Evolutionary conservation across 2,888 invertebrate genomes (phyloP), one percentile per base, ranked within the genome.

Genomic region (Mechanitis mazaeus): DNA sequence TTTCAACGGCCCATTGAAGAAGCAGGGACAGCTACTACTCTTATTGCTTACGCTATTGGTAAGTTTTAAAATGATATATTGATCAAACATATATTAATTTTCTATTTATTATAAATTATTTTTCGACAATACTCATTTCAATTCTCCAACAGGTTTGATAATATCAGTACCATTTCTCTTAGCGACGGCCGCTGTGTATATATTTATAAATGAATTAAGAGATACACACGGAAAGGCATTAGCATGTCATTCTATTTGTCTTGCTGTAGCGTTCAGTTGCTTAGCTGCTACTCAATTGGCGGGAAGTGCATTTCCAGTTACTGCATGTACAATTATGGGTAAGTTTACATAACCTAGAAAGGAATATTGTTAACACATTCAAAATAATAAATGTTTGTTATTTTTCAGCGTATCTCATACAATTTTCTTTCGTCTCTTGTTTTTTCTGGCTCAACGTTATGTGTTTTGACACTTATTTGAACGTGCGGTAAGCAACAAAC

Each of bases 401-500:
- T 78, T 68, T 92, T 91, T 69, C 90, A 93, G 93, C 92, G 9
- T 93, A 92, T 78, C 78, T 92, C 69, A 93, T 93, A 72, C 93
- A 93, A 76, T 92, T 93, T 75, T 92, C 92, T 2, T 93, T 93
- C 80, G 87, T 93, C 56, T 92, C 93, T 47, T 92, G 93, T 73
- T 93, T 93, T 82, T 93, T 93, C 83, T 94, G 93, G 93, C 81
- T 93, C 64, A 93, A 93, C 78, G 92, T 93, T 55, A 91, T 94
- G 91, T 93, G 93, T 76, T 92, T 93, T 74, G 93, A 94, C 79
- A 93, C 91, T 60, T 93, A 92, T 83, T 79, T 91, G 68, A 90
- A 92, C 69, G 91, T 93, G 57, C 82, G 85, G 92, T 92, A 75
- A 89, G 91, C 33, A 11, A 56, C 3, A 38, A 50, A 50, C 2